Percentiles rank a stretch among this genome's conserved stretches.
Evolutionary conservation across 2,113 vertebrate genomes (phyloP).

Genomic region (Talpa occidentalis): DNA sequence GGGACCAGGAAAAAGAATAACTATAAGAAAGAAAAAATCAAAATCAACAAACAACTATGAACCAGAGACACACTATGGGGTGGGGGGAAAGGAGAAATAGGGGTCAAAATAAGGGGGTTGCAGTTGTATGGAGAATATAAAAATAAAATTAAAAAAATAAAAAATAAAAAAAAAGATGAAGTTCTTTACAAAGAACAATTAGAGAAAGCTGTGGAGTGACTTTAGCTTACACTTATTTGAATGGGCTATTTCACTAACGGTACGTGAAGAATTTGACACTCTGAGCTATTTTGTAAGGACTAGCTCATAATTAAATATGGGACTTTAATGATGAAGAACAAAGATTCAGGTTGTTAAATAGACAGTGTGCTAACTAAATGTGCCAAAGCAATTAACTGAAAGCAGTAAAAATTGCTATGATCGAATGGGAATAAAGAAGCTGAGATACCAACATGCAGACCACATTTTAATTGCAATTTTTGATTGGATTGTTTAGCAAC

Average conservation of each 20-base stretch:
- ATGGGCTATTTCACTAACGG: neutral
- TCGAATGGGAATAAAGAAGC: neutral
- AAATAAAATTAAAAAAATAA: no score
- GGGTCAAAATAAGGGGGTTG: no score
- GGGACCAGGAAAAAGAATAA: no score
- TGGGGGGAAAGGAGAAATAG: no score
- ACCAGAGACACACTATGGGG: no score
- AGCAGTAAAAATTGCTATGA: neutral
- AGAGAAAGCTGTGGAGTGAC: neutral
- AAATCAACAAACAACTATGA: no score
- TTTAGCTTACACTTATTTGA: constrained; percentile 24
- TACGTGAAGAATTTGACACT: neutral
- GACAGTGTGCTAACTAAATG: neutral
- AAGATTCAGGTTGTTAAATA: neutral
- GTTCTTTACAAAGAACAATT: neutral
- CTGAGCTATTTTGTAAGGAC: neutral
- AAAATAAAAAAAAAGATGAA: no score
- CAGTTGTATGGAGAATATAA: no score
- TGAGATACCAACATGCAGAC: neutral
- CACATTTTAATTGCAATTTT: neutral
- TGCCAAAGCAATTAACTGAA: constrained; percentile 5
- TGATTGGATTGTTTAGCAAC: neutral
- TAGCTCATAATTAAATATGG: constrained; percentile 33
- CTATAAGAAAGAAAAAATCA: no score
- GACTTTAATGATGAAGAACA: neutral